Base-by-base conservation (phyloP, 92 coral and sea anemone species). In the Porites divaricata region DNA sequence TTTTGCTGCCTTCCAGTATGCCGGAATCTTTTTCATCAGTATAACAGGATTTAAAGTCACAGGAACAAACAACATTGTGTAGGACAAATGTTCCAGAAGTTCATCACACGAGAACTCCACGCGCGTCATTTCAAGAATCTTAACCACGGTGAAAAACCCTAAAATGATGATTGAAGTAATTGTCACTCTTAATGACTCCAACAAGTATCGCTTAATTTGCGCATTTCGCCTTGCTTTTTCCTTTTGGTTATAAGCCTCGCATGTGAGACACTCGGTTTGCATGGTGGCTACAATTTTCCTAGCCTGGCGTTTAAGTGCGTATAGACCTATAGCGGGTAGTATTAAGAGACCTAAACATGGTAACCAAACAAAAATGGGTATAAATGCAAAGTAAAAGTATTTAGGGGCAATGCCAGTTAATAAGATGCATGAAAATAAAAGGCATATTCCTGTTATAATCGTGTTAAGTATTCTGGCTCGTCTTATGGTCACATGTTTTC, bases 391-490 rank as follows among this genome's bases (percentile, higher is more conserved):
- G 80, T 61, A 74, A 24, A 64, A 72, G 1, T 45, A n/a, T n/a
- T 21, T 21, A 22, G 63, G 17, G 53, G 87, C 45, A 63, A 83
- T 51, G 4, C 80, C 80, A 9, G 80, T 61, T 62, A 83, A 83
- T 35, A 83, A 12, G 20, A 72, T 64, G 51, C 79, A 62, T 8
- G 63, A 83, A 28, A 83, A 74, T 6, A 75, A 6, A 20, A 83
- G 20, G 13, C 87, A 59, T 2, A 24, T 72, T 19, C 25, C 69
- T 17, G 79, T 12, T 22, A 63, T 51, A 1, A 24, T 17, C 2
- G 71, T 17, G 53, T 73, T 49, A 14, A 63, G 2, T 62, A 50
- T 66, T 45, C 62, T 83, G 1, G 19, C 80, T 25, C 87, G 63
- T 26, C 13, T 25, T 16, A 28, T 61, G 0, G 87, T 83, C 21